phyloP scores from a whole-genome alignment of 2,888 invertebrate genomes.

The Sicus ferrugineus region DNA sequence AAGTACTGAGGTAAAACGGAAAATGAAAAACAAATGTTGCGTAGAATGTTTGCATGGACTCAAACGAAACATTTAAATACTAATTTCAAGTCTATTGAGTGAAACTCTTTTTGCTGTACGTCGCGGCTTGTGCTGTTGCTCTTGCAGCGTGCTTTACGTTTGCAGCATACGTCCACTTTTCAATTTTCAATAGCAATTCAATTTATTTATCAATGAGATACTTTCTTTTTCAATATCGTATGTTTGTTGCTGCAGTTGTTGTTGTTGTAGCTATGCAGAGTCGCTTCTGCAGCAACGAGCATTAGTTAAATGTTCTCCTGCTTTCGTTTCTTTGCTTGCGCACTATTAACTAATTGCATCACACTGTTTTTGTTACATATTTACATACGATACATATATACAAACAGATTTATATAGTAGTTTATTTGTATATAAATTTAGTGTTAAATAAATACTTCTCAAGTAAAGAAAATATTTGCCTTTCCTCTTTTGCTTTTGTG shows the following conservation, averaged over 20 bases:
- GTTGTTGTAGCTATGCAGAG: background rate
- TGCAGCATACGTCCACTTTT: background rate
- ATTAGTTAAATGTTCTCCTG: constrained; percentile 9
- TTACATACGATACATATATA: constrained; percentile 34
- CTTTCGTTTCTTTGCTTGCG: background rate
- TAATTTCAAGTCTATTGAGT: constrained; percentile 27
- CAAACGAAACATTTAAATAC: constrained; percentile 26
- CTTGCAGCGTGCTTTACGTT: background rate
- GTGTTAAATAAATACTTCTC: constrained; percentile 37
- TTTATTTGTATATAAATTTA: constrained; percentile 31
- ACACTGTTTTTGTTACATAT: constrained; percentile 16
- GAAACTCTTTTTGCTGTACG: background rate
- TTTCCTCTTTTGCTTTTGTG: constrained; percentile 28
- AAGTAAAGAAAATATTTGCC: constrained; percentile 40
- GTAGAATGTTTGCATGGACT: background rate
- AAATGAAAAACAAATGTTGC: background rate
- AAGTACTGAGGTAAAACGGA: background rate
- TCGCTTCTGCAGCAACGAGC: constrained; percentile 2
- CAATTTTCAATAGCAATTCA: constrained; percentile 32
- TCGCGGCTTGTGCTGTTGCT: background rate
- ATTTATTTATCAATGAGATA: constrained; percentile 35
- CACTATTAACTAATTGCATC: constrained; percentile 30
- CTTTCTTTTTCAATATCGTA: constrained; percentile 28
- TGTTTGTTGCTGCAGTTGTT: constrained; percentile 11
- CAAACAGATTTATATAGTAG: constrained; percentile 28